Base-by-base conservation (phyloP, 2,888 invertebrate genomes). In the Meiosimyza platycephala region DNA sequence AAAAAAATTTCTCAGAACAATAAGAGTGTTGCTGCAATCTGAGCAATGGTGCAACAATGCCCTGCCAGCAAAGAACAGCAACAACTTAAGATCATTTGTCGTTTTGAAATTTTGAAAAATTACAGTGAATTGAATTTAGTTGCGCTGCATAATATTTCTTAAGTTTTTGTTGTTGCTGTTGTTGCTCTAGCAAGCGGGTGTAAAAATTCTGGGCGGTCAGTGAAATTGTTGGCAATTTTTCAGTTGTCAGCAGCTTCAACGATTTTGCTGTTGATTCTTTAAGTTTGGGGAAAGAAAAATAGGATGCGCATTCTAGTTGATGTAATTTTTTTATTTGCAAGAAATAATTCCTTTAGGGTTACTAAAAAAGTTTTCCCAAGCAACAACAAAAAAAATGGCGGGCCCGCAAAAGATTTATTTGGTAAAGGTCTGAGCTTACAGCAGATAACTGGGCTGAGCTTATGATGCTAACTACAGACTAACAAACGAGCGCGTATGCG, bases 71-170 rank as follows among this genome's bases (percentile, higher is more conserved):
- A 62, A 15, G 18, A n/a, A 40, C 7, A 63, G 40, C 40, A 40
- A 40, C 40, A 40, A 40, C 50, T 59, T 51, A 50, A 52, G 33
- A 50, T 33, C 70, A 70, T 70, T 72, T 72, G 65, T 66, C 54
- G 54, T 74, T 71, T 72, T 71, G 75, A 76, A 72, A 74, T 76
- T 74, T 80, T 83, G 83, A 84, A 84, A 85, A 85, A 84, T 84
- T 84, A 80, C 80, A 79, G 78, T 82, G 70, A 84, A 84, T 85
- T 84, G 85, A 84, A 85, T 80, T 82, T 18, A 22, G 70, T 47
- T 63, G 70, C 16, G 16, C 9, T 40, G 40, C 40, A 40, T 40
- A 7, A 15, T 64, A 15, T 50, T 64, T 48, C 50, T n/a, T 22
- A 52, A 22, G 16, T n/a, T 22, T 28, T 51, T 62, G 28, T 6